phyloP scores from a whole-genome alignment of 2,888 invertebrate genomes.

The Drosophila neutralis region DNA sequence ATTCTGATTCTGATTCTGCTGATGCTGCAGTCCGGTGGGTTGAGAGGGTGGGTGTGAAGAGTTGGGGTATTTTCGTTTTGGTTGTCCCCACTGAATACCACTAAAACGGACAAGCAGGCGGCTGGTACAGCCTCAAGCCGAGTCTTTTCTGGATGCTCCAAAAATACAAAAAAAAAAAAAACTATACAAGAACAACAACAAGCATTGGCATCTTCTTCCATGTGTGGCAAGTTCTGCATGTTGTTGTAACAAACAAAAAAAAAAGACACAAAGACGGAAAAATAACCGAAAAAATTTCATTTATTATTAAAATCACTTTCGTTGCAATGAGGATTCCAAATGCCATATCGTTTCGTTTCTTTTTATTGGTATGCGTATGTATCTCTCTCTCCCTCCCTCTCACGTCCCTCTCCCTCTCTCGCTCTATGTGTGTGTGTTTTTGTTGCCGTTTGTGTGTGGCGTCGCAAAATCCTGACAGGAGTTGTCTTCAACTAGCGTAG shows the following conservation, averaged over 20 bases:
- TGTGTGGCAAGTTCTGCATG: slow-evolving; percentile 4
- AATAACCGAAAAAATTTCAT: slow-evolving; percentile 73
- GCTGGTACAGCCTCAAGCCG: slow-evolving; percentile 3
- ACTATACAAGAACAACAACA: slow-evolving; percentile 40
- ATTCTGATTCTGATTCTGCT: slow-evolving; percentile 9
- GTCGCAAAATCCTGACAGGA: slow-evolving; percentile 55
- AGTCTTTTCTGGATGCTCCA: slow-evolving; percentile 47
- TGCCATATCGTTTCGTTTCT: slow-evolving; percentile 76
- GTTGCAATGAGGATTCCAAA: slow-evolving; percentile 84
- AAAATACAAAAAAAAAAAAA: slow-evolving; percentile 7
- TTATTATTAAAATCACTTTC: slow-evolving; percentile 85
- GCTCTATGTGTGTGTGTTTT: neutral
- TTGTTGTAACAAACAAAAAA: slow-evolving; percentile 19
- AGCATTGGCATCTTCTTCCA: slow-evolving; percentile 14
- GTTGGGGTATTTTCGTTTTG: slow-evolving; percentile 14
- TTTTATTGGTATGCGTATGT: slow-evolving; percentile 74
- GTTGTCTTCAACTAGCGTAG: slow-evolving; percentile 73
- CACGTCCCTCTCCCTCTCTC: neutral
- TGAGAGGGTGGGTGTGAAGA: neutral
- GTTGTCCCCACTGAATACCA: slow-evolving; percentile 40
- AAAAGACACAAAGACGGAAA: slow-evolving; percentile 1
- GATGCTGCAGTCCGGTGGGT: slow-evolving; percentile 1
- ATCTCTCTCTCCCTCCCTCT: slow-evolving; percentile 10
- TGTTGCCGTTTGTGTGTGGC: slow-evolving; percentile 2
- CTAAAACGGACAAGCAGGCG: slow-evolving; percentile 42